A percentile compares a stretch with the other conserved stretches of the same genome.
Conservation (phyloP, 2,888 invertebrate genomes). For the Archaeoteleia sp. region DNA sequence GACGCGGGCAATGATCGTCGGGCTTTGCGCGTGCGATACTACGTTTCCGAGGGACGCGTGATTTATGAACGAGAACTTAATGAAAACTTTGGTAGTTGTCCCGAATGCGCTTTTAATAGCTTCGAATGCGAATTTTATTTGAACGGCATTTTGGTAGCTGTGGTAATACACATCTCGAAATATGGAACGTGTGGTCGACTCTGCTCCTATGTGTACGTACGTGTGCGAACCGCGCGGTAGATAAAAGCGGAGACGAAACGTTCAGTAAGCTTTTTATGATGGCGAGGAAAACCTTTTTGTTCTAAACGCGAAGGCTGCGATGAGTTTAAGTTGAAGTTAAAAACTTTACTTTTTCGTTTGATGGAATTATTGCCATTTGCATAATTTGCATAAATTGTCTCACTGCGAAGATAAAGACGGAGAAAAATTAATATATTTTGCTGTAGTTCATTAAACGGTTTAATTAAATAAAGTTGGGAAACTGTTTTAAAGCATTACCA, state of each 20-base stretch:
- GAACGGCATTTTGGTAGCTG: conserved; percentile 16
- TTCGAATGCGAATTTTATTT: conserved; percentile 17
- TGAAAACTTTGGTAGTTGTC: conserved; percentile 24
- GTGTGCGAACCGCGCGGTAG: conserved; percentile 10
- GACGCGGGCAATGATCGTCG: conserved; percentile 10
- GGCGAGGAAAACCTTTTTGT: conserved; percentile 30
- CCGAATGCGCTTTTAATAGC: conserved; percentile 25
- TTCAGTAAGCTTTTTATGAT: conserved; percentile 36
- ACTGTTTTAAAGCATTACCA: too few species aligned
- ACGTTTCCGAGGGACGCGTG: conserved; percentile 1
- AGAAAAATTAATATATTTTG: too few species aligned
- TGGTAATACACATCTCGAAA: conserved; percentile 18
- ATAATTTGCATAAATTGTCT: too few species aligned
- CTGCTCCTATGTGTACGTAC: conserved; percentile 16
- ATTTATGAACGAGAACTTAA: conserved; percentile 26
- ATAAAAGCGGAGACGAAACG: conserved; percentile 31
- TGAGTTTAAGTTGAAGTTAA: conserved; percentile 10
- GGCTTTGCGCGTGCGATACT: conserved; percentile 8
- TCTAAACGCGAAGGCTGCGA: conserved; percentile 14
- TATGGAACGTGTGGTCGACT: too few species aligned
- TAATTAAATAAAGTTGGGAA: too few species aligned
- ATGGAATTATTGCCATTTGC: conserved; percentile 30
- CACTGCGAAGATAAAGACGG: too few species aligned
- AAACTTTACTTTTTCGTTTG: conserved; percentile 29
- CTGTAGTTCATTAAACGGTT: too few species aligned